Evolutionary conservation across 1,140 invertebrate species (phyloP), one percentile per base, ranked within the genome.

Genomic region (Sesamia nonagrioides): DNA sequence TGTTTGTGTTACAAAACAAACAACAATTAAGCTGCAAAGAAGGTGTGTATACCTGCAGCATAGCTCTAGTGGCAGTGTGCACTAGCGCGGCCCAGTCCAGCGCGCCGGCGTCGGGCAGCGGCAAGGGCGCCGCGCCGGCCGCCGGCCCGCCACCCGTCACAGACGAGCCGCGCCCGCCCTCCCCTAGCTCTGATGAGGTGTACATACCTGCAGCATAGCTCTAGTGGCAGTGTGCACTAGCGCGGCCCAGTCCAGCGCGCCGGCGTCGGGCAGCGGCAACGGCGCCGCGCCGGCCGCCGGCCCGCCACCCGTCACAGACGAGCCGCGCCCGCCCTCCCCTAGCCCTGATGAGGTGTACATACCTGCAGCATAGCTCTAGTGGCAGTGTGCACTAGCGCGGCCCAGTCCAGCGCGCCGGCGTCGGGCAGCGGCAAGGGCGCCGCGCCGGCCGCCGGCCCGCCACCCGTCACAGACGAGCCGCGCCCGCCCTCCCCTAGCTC

Each of bases 61-160:
- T 97, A 33, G 97, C 97, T 78, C 96, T 95, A 1, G 97, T 97
- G 21, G 97, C 97, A 11, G 97, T 97, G 85, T 97, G 96, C 6
- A 98, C 97, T 15, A 98, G 95, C 89, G 96, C 96, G 8, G 96
- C 96, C 97, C 97, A 98, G 89, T 98, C 97, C 79, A 97, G 96
- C 33, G 96, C 96, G 11, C 94, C 87, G 2, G 95, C 91, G 85
- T 96, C 96, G 0, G 96, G 96, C 63, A 97, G 88, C 7, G 96
- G 96, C 81, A 84, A 83, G 7, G 88, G 91, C 86, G n/a, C 77
- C 80, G 21, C 15, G 85, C 95, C 96, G 8, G 96, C 97, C 0
- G 52, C 45, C 27, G 83, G n/a, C n/a, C n/a, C n/a, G n/a, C n/a
- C n/a, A n/a, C n/a, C n/a, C n/a, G n/a, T n/a, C n/a, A n/a, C n/a